Conservation (phyloP, 2,797 vertebrate species). For the Tiaroga cobitis region DNA sequence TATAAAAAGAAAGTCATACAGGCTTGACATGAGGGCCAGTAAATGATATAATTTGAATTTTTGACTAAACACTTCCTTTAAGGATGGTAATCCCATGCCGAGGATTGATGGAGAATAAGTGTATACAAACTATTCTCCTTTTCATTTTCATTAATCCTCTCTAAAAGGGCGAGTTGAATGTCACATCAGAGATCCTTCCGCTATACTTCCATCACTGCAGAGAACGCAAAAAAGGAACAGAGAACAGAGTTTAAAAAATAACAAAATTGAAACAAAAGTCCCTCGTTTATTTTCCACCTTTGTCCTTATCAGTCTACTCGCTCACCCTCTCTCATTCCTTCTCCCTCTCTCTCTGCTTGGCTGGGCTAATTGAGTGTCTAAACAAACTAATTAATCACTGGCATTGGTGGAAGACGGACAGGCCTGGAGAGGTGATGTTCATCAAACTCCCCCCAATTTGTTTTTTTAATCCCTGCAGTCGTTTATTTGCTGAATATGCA, state of each 20-base stretch:
- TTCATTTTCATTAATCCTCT: not conserved
- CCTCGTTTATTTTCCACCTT: constrained; percentile 72
- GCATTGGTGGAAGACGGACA: constrained; percentile 90
- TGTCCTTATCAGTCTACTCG: constrained; percentile 75
- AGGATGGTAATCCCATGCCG: not conserved
- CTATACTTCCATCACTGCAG: not conserved
- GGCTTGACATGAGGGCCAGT: not conserved
- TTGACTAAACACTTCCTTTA: not conserved
- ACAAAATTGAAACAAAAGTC: constrained; percentile 1
- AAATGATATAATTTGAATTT: not conserved
- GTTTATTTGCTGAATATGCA: constrained; percentile 91
- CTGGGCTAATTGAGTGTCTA: constrained; percentile 96
- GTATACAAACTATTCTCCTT: not conserved
- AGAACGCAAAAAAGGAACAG: constrained; percentile 20
- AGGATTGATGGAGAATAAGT: not conserved
- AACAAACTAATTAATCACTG: constrained; percentile 99
- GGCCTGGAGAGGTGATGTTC: constrained; percentile 95
- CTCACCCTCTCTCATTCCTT: constrained; percentile 59
- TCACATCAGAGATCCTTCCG: constrained; percentile 7
- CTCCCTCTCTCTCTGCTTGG: constrained; percentile 80
- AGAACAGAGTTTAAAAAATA: constrained; percentile 43
- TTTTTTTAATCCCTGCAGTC: constrained; percentile 88
- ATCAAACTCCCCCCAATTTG: constrained; percentile 82
- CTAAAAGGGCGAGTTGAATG: not conserved
- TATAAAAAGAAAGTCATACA: not conserved